Conservation (phyloP, 2,888 invertebrate species). For the Standfussiana lucernea region DNA sequence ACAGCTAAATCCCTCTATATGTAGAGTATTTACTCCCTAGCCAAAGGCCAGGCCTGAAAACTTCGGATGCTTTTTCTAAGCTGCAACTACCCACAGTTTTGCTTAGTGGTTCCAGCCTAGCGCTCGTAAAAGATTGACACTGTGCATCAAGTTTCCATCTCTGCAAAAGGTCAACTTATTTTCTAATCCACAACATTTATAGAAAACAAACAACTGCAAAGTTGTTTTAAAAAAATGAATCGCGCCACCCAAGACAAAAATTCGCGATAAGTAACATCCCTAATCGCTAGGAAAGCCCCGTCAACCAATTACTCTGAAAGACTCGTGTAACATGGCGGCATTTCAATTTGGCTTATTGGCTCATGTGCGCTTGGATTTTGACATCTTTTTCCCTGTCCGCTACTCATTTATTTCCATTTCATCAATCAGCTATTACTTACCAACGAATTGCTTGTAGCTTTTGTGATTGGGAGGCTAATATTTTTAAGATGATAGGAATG, state of each 20-base stretch:
- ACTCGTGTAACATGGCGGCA: constrained; percentile 84
- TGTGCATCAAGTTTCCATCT: not conserved
- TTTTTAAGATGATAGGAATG: constrained; percentile 26
- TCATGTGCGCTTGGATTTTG: constrained; percentile 87
- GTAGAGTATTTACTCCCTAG: not conserved
- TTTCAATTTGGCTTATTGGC: constrained; percentile 89
- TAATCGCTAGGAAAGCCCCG: constrained; percentile 80
- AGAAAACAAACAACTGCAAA: not conserved
- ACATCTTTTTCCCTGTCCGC: constrained; percentile 85
- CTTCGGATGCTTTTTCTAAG: not conserved
- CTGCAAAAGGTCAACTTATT: not conserved
- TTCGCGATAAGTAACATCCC: constrained; percentile 71
- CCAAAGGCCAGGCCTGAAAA: not conserved
- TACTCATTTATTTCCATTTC: constrained; percentile 84
- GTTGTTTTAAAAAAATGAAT: constrained; percentile 1
- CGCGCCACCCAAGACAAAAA: constrained; percentile 45
- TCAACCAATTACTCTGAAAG: constrained; percentile 89
- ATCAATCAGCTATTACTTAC: constrained; percentile 80
- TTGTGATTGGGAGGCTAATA: constrained; percentile 38
- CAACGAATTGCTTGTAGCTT: constrained; percentile 72
- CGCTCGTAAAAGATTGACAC: not conserved
- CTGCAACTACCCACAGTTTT: not conserved
- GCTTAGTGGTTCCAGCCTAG: not conserved
- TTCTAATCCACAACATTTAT: not conserved
- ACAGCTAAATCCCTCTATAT: not conserved